Base-by-base conservation (phyloP, 1,140 invertebrate genomes). In the Rhyzopertha dominica region DNA sequence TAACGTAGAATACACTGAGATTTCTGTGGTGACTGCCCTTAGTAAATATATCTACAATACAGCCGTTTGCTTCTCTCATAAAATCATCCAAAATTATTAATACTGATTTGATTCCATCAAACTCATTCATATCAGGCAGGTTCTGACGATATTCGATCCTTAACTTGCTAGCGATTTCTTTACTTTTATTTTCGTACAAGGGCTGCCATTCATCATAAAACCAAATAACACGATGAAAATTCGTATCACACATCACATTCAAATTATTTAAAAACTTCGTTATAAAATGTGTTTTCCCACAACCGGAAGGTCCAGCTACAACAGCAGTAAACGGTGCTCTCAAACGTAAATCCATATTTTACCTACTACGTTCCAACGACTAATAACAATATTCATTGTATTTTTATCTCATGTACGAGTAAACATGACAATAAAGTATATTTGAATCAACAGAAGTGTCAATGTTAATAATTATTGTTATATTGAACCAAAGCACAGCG, bases 1-100 rank as follows among this genome's bases (percentile, higher is more conserved):
- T 29, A 68, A n/a, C 64, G 36, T 61, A 70, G 51, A 71, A 65
- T 18, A 68, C 66, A 51, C 59, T 68, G 12, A 68, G 42, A 45
- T 70, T 70, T 42, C 59, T 39, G 43, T 65, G 55, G 54, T 69
- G 60, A 53, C 56, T 61, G 5, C 59, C 61, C 60, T 71, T 67
- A 5, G 66, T 67, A 50, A 69, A 69, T n/a, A 72, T 53, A 54
- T 69, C 63, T 1, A 62, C 59, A 37, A 69, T 43, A 1, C 50
- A 43, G 17, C 49, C 52, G 51, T 66, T 58, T 18, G 55, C 57
- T 47, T 71, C 61, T 19, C 57, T 52, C 62, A 69, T 70, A 4
- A 70, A 41, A 55, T 71, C 67, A 57, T 68, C 64, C 24, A 71
- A 66, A 35, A 61, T 63, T 7, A 65, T 47, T 7, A 62, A 37